A percentile compares a stretch with the other conserved stretches of the same genome.
Conservation (phyloP, 2,113 vertebrate species). For the Tonatia bakeri region DNA sequence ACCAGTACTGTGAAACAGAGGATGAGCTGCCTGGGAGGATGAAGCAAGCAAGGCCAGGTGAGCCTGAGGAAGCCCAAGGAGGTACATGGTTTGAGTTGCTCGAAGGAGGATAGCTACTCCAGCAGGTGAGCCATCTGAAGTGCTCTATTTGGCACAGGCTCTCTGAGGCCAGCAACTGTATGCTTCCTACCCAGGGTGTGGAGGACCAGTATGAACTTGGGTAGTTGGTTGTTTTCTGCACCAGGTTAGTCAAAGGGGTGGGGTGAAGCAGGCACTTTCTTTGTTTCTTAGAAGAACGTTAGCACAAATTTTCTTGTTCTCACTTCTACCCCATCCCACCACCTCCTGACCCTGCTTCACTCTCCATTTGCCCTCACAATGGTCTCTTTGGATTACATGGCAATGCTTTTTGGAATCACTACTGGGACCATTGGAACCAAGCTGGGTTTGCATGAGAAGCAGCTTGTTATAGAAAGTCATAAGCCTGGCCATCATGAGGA, state of each 20-base stretch:
- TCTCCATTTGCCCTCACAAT: slow-evolving; percentile 83
- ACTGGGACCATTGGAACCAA: slow-evolving; percentile 87
- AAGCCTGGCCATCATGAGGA: slow-evolving; percentile 88
- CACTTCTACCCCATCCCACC: neutral
- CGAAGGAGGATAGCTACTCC: slow-evolving; percentile 83
- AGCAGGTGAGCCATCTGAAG: slow-evolving; percentile 88
- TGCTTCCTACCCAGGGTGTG: slow-evolving; percentile 30
- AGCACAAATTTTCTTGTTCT: neutral
- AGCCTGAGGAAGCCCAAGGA: slow-evolving; percentile 91
- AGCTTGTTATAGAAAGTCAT: slow-evolving; percentile 92
- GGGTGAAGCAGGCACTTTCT: slow-evolving; percentile 39
- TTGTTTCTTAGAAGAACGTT: slow-evolving; percentile 14
- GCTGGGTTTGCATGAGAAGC: slow-evolving; percentile 92
- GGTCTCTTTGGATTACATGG: slow-evolving; percentile 91
- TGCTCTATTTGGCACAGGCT: slow-evolving; percentile 92
- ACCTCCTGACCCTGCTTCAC: neutral
- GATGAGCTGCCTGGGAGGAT: slow-evolving; percentile 77
- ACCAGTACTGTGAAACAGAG: slow-evolving; percentile 88
- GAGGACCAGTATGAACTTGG: slow-evolving; percentile 68
- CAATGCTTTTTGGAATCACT: slow-evolving; percentile 89
- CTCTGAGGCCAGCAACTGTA: slow-evolving; percentile 79
- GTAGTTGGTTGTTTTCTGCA: slow-evolving; percentile 31
- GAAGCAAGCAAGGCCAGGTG: slow-evolving; percentile 92
- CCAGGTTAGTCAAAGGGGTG: neutral
- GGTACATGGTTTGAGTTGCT: slow-evolving; percentile 88